Percentiles rank a stretch among this genome's conserved stretches.
phyloP scores from a whole-genome alignment of 2,113 vertebrate genomes.

The Leptobrachium leishanense region DNA sequence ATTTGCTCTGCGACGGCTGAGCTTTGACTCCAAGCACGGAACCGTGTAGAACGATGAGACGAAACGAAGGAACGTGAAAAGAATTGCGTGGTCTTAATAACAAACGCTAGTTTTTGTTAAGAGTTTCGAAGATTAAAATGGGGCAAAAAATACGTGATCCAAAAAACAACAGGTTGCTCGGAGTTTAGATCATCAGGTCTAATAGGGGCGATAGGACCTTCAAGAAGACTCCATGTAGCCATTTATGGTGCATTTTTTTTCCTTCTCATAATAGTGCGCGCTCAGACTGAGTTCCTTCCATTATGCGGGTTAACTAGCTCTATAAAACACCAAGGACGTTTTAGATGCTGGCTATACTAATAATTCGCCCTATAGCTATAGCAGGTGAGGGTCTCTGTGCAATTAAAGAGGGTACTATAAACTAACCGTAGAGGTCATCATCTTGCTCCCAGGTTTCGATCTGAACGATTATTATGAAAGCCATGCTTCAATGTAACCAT shows the following conservation, averaged over 20 bases:
- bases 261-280: conserved; percentile 17
- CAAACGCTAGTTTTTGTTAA: no score
- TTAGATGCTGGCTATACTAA: conserved; percentile 29
- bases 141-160: no score
- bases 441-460: conserved; percentile 36
- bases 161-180: no score
- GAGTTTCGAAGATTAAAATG: no score
- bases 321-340: conserved; percentile 42
- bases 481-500: conserved; percentile 35
- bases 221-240: not conserved
- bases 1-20: conserved; percentile 29
- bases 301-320: conserved; percentile 37
- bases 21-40: conserved; percentile 26
- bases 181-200: no score
- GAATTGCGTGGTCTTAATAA: no score
- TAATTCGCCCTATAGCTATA: conserved; percentile 47
- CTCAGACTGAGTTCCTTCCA: conserved; percentile 37
- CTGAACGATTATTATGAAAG: conserved; percentile 48
- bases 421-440: conserved; percentile 38
- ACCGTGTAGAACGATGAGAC: not conserved
- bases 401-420: conserved; percentile 44
- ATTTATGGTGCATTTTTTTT: not conserved
- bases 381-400: conserved; percentile 39
- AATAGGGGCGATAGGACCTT: not conserved
- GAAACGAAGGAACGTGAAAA: no score